Conservation (phyloP, 2,113 vertebrate species). For the Clinocottus analis region DNA sequence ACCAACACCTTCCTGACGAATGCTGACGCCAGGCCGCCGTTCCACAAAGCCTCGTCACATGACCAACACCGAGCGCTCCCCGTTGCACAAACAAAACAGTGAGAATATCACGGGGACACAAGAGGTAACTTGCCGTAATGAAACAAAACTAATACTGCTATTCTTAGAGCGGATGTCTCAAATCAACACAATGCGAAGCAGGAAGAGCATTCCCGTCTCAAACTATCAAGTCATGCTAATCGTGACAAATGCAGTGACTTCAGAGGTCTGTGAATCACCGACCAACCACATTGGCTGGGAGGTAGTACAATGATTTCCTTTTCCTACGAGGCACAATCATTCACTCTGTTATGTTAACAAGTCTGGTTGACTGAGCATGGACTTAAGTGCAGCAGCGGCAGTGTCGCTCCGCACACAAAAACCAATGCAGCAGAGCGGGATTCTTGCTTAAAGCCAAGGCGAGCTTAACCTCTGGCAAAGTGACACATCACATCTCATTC, state of each 20-base stretch:
- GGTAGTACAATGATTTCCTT: conserved; percentile 62
- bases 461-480: conserved; percentile 69
- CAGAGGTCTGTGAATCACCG: conserved; percentile 69
- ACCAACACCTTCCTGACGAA: conserved; percentile 48
- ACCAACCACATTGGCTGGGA: conserved; percentile 55
- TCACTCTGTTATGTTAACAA: conserved; percentile 74
- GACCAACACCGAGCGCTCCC: conserved; percentile 49
- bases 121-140: conserved; percentile 47
- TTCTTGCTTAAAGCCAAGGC: conserved; percentile 38
- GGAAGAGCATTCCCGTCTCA: conserved; percentile 36
- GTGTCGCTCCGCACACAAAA: conserved; percentile 25
- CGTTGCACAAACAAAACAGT: conserved; percentile 41
- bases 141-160: conserved; percentile 30
- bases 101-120: conserved; percentile 19
- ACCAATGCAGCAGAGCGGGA: conserved; percentile 42
- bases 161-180: conserved; percentile 23
- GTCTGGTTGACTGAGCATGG: conserved; percentile 64
- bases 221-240: conserved; percentile 63
- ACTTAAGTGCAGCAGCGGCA: conserved; percentile 57
- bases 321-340: conserved; percentile 62
- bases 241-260: conserved; percentile 70
- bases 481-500: conserved; percentile 67
- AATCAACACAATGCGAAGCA: conserved; percentile 50
- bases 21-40: conserved; percentile 51
- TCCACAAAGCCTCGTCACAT: conserved; percentile 39